Percentiles rank a stretch among this genome's conserved stretches.
Conservation (phyloP, 2,113 vertebrate genomes). For the Albula glossodonta region DNA sequence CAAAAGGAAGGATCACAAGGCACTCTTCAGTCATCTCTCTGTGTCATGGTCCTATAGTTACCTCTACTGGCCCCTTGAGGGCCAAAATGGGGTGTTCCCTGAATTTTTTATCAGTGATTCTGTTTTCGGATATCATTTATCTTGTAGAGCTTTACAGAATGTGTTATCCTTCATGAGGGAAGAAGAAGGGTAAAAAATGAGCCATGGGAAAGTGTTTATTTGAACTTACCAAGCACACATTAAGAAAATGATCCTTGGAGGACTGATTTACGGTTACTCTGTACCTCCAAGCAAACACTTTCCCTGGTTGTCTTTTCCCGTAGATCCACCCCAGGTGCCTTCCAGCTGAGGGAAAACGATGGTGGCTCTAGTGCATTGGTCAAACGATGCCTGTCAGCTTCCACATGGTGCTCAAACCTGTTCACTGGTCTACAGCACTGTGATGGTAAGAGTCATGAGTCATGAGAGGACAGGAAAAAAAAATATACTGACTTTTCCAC, state of each 20-base stretch:
- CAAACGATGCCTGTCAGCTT: background rate
- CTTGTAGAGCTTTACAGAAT: background rate
- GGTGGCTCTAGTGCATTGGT: background rate
- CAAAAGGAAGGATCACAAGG: no score
- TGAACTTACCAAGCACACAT: background rate
- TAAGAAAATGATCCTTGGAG: no score
- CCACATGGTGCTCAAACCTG: background rate
- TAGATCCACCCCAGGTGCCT: background rate
- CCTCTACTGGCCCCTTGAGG: background rate
- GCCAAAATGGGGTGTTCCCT: background rate
- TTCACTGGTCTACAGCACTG: background rate
- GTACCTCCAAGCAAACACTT: background rate
- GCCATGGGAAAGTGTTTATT: background rate
- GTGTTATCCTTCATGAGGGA: background rate
- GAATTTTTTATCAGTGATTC: background rate
- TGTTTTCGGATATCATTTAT: background rate
- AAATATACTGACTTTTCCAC: background rate
- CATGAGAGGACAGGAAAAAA: background rate
- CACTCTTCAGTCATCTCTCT: no score
- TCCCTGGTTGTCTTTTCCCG: background rate
- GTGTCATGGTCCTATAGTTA: background rate
- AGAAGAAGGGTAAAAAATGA: background rate
- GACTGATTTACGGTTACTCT: no score
- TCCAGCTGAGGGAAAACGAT: background rate
- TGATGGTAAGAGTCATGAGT: background rate